Evolutionary conservation across 1,140 invertebrate species (phyloP).

Genomic region (Ectropis grisescens): DNA sequence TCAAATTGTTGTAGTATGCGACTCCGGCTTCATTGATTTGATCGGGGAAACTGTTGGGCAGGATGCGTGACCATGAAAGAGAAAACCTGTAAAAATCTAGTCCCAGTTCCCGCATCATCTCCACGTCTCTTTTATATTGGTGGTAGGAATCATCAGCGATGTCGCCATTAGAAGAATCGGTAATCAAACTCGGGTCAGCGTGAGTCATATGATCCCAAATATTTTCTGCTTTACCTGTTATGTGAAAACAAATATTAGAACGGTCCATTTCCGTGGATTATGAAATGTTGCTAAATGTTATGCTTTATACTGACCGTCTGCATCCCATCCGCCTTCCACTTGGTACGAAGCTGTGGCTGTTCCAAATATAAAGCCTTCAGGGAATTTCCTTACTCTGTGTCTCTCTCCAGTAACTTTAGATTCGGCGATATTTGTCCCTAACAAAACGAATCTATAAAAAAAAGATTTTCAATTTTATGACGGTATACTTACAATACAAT

Average conservation of each 20-base stretch:
- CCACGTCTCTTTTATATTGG: conserved; percentile 62
- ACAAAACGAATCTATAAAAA: too few species aligned
- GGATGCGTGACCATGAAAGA: conserved; percentile 74
- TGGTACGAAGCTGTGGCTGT: conserved; percentile 72
- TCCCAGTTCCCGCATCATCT: conserved; percentile 67
- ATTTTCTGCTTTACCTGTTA: conserved; percentile 70
- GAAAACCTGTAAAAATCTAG: conserved; percentile 76
- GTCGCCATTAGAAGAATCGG: conserved; percentile 67
- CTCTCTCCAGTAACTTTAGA: neutral
- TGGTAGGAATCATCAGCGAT: conserved; percentile 49
- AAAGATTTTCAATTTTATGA: too few species aligned
- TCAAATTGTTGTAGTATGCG: conserved; percentile 74
- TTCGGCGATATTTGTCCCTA: too few species aligned
- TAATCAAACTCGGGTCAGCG: conserved; percentile 56
- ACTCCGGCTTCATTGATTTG: conserved; percentile 72
- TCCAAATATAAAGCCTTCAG: conserved; percentile 71
- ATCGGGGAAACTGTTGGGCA: conserved; percentile 72
- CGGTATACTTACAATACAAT: neutral
- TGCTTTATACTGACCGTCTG: conserved; percentile 64
- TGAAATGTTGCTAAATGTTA: too few species aligned
- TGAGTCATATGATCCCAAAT: conserved; percentile 73
- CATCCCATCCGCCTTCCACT: conserved; percentile 73
- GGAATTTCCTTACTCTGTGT: conserved; percentile 44
- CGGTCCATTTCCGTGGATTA: too few species aligned
- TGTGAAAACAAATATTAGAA: conserved; percentile 10